Base-by-base conservation (phyloP, 2,888 invertebrate genomes). In the Phyllotreta striolata region DNA sequence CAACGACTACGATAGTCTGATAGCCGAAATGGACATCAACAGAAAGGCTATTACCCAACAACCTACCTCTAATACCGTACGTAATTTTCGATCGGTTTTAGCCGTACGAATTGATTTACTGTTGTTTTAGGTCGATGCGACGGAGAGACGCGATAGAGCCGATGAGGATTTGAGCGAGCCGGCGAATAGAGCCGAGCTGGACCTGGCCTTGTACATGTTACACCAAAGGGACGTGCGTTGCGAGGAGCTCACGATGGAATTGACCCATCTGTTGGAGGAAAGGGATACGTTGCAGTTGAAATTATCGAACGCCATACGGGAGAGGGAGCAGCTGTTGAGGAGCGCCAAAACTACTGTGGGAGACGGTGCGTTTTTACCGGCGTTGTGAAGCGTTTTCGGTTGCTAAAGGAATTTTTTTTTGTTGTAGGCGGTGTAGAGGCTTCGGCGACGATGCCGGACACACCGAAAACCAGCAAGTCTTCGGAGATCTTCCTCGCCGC, bases 171-270 rank as follows among this genome's bases (percentile, higher is more conserved):
- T 74, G 9, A 65, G 73, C 0, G 79, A 79, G 54, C 74, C 77
- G 7, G 79, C 78, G 3, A 79, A 75, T 56, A 71, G 88, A 74
- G 87, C 89, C 0, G 92, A 93, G 79, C 81, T 93, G 57, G 93
- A 94, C 76, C 83, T 92, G 56, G 92, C 93, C 0, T 79, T 93
- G 44, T 93, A 93, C 76, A 91, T 92, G 89, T 82, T 95, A 56
- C 94, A 95, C 78, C 92, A 93, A 76, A 85, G 93, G 68, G 94
- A 95, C 72, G 91, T 94, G 63, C 86, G 92, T 0, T 92, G 92
- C 78, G 94, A 95, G 76, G 94, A 95, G 79, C 84, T 95, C 64
- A 93, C 93, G 0, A 85, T 91, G 74, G 95, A 95, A 78, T 82
- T 95, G 56, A 91, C 91, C 69, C 90, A 89, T 79, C 81, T 95